phyloP scores from a whole-genome alignment of 2,888 invertebrate species.

The Apotomis capreana region DNA sequence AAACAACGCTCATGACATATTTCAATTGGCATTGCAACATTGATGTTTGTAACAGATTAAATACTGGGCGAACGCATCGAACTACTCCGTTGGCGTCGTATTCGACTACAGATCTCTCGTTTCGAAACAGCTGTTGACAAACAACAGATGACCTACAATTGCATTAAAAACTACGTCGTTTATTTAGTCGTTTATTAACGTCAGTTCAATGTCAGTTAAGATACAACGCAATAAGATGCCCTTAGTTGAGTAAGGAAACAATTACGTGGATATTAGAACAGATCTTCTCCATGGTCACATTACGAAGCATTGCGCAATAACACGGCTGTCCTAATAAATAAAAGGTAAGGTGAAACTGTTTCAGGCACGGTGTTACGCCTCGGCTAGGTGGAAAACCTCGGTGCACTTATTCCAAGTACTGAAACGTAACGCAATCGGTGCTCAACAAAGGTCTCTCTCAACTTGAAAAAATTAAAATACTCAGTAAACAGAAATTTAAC shows the following conservation, averaged over 20 bases:
- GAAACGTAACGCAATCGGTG: slow-evolving; percentile 13
- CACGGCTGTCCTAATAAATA: slow-evolving; percentile 18
- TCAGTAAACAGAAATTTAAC: no score
- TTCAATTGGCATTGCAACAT: slow-evolving; percentile 33
- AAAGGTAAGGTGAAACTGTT: slow-evolving; percentile 19
- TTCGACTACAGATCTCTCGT: neutral
- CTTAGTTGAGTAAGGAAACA: slow-evolving; percentile 39
- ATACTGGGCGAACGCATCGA: slow-evolving; percentile 17
- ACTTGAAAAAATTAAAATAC: neutral
- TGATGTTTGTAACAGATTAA: slow-evolving; percentile 25
- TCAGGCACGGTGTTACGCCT: slow-evolving; percentile 11
- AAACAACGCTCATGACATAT: slow-evolving; percentile 21
- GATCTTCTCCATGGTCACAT: slow-evolving; percentile 39
- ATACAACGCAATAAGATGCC: slow-evolving; percentile 40
- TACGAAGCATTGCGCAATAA: slow-evolving; percentile 34
- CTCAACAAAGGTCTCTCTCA: neutral
- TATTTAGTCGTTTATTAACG: slow-evolving; percentile 8
- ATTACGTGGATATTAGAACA: slow-evolving; percentile 39
- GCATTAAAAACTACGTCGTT: slow-evolving; percentile 11
- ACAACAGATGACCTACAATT: slow-evolving; percentile 1
- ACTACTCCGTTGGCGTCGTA: neutral
- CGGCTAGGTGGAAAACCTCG: slow-evolving; percentile 20
- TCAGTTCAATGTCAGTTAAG: slow-evolving; percentile 32
- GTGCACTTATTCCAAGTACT: slow-evolving; percentile 7
- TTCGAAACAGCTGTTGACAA: neutral